A percentile compares a stretch with the other conserved stretches of the same genome.
Evolutionary conservation across 2,888 invertebrate species (phyloP).

Genomic region (Brachypalpus laphriformis): DNA sequence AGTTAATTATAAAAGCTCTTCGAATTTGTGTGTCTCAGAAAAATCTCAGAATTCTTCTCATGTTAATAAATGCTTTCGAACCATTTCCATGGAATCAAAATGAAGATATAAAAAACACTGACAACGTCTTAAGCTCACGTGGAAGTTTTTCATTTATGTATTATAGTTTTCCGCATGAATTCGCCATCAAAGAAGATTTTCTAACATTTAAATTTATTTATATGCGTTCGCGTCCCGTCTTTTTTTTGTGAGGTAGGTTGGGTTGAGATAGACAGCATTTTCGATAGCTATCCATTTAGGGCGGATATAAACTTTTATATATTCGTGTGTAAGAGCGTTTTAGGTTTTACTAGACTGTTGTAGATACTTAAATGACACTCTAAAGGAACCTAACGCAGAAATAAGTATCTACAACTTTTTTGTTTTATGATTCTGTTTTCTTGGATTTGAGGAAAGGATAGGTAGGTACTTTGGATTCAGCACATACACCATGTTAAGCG

Average conservation of each 20-base stretch:
- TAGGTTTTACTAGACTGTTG: not conserved
- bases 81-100: not conserved
- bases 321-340: not conserved
- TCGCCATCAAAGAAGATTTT: conserved; percentile 1
- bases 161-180: conserved; percentile 17
- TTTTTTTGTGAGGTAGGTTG: not conserved
- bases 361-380: no score
- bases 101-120: not conserved
- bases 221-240: not conserved
- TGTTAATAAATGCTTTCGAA: not conserved
- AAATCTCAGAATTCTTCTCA: not conserved
- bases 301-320: conserved; percentile 3
- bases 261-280: not conserved
- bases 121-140: not conserved
- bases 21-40: not conserved
- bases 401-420: not conserved
- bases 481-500: no score
- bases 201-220: conserved; percentile 1
- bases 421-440: conserved; percentile 1
- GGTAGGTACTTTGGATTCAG: not conserved
- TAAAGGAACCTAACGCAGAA: not conserved
- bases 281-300: not conserved
- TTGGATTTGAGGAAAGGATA: not conserved
- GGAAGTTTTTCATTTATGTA: not conserved
- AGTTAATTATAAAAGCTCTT: not conserved